Evolutionary conservation across 2,113 vertebrate genomes (phyloP), one percentile per base, ranked within the genome.

Genomic region (Carlito syrichta): DNA sequence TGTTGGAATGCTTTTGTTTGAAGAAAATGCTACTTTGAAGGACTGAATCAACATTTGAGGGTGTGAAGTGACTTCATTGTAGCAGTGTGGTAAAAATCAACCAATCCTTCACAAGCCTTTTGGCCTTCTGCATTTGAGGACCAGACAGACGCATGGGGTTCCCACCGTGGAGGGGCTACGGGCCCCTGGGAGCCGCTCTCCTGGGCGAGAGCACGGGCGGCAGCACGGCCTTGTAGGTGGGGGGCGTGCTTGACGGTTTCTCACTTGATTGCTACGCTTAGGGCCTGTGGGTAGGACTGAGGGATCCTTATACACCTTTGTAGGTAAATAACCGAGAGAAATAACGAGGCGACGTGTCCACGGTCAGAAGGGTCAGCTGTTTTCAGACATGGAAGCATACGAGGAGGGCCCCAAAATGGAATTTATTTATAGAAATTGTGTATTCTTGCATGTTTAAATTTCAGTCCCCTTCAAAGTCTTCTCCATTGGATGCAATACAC

Each of bases 191-290:
- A 45, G 45, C n/a, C 1, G 6, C 23, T 54, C 23, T 20, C 79
- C 14, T 32, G 40, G 43, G 19, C 32, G 50, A 22, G 25, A 52
- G 73, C 69, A 8, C 23, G 17, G 63, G 16, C 13, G 13, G n/a
- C 13, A 10, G 9, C 38, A 17, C 50, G 19, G 60, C 35, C 66
- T 69, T 32, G 19, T 6, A 66, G 40, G 48, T 27, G n/a, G 16
- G 5, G 54, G 27, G 11, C 48, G 19, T 4, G 0, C 5, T 8
- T 17, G 43, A 3, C 5, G 6, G 12, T 69, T 35, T 43, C n/a
- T 77, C 10, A 0, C 45, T 66, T 6, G 22, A n/a, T 52, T n/a
- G 48, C 48, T 9, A 11, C 10, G 4, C 2, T 58, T 13, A 38
- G 27, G 62, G n/a, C 8, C 76, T 6, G 4, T 45, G n/a, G 54